phyloP scores from a whole-genome alignment of 2,888 invertebrate species.

The Argyresthia goedartella region DNA sequence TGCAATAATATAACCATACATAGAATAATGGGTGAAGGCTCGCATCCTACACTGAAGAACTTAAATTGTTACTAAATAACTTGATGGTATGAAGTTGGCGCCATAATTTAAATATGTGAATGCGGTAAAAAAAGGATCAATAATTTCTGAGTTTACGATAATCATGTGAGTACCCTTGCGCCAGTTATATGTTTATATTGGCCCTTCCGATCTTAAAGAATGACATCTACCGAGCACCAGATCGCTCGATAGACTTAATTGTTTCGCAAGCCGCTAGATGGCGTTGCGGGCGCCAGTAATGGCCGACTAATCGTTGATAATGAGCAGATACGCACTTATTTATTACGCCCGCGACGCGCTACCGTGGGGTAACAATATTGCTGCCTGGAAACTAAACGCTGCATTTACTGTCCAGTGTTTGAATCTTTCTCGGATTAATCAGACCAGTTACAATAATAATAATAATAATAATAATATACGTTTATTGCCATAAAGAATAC shows the following conservation, averaged over 20 bases:
- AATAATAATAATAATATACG: no score
- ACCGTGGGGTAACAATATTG: not conserved
- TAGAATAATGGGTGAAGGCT: no score
- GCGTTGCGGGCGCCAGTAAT: constrained; percentile 18
- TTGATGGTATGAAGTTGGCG: no score
- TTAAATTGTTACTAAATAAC: no score
- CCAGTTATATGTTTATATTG: not conserved
- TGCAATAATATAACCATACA: no score
- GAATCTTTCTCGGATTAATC: no score
- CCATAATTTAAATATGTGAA: no score
- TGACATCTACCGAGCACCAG: not conserved
- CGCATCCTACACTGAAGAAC: no score
- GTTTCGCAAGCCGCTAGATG: constrained; percentile 1
- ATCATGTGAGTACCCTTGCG: not conserved
- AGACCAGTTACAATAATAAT: no score
- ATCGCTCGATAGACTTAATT: constrained; percentile 1
- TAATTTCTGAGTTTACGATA: not conserved
- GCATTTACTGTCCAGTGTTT: constrained; percentile 2
- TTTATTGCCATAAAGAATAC: no score
- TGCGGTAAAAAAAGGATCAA: no score
- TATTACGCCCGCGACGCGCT: constrained; percentile 19
- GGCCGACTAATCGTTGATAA: constrained; percentile 20
- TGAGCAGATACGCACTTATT: constrained; percentile 30
- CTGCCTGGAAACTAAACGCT: not conserved
- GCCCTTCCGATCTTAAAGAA: not conserved